Percentiles rank a stretch among this genome's conserved stretches.
phyloP scores from a whole-genome alignment of 2,113 vertebrate species.

The Strix uralensis region DNA sequence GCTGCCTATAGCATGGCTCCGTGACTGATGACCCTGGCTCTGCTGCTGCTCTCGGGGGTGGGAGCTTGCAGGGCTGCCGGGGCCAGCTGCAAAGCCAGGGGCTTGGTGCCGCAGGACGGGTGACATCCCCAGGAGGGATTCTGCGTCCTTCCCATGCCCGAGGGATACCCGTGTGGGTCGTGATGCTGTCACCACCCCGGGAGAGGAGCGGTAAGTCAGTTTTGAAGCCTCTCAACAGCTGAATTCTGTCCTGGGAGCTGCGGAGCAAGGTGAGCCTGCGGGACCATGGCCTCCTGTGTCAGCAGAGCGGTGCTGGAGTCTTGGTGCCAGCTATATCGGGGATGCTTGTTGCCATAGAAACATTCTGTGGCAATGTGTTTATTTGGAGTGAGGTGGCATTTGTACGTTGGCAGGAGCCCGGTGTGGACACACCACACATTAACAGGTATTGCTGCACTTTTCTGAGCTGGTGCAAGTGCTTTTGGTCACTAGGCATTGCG shows the following conservation, averaged over 20 bases:
- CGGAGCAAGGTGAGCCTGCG: neutral
- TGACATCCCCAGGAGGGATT: fast-evolving
- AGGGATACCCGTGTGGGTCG: fast-evolving
- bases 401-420: neutral
- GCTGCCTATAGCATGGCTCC: conserved; percentile 2
- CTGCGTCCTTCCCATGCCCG: fast-evolving
- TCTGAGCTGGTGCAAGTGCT: neutral
- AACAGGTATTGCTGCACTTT: too few species aligned
- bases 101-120: fast-evolving
- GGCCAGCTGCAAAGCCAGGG: neutral
- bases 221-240: neutral
- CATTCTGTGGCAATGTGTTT: neutral
- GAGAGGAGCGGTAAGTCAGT: fast-evolving
- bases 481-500: fast-evolving
- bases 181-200: neutral
- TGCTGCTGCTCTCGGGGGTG: neutral
- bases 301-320: neutral
- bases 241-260: neutral
- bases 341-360: conserved; percentile 16
- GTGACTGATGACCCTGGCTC: conserved; percentile 52
- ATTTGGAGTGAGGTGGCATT: neutral
- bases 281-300: neutral
- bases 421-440: fast-evolving
- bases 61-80: neutral
- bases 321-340: fast-evolving